Evolutionary conservation across 2,797 vertebrate genomes (phyloP).

Genomic region (Notolabrus celidotus): DNA sequence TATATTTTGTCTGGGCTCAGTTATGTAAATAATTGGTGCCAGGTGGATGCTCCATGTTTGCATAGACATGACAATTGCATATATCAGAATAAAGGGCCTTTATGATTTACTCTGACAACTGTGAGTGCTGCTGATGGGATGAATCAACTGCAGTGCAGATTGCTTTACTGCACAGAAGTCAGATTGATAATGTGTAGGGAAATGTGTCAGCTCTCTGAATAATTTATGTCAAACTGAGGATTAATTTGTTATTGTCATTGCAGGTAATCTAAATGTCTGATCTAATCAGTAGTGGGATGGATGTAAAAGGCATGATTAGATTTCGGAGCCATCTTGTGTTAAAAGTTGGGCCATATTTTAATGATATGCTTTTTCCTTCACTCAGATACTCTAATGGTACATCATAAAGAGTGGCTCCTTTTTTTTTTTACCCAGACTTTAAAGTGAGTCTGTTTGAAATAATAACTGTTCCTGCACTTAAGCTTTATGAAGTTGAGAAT

Average conservation of each 20-base stretch:
- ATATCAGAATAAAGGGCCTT: background rate
- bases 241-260: slow-evolving; percentile 31
- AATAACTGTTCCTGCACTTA: background rate
- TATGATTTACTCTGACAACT: background rate
- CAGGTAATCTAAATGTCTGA: slow-evolving; percentile 13
- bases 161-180: slow-evolving; percentile 13
- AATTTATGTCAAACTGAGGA: slow-evolving; percentile 27
- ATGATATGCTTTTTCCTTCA: too few species aligned
- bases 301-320: background rate
- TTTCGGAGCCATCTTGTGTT: background rate
- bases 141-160: background rate
- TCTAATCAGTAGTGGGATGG: background rate
- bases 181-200: slow-evolving; percentile 15
- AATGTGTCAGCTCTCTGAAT: slow-evolving; percentile 28
- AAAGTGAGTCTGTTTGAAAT: too few species aligned
- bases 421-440: background rate
- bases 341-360: background rate
- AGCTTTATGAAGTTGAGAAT: background rate
- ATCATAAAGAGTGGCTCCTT: background rate
- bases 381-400: background rate
- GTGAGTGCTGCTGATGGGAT: background rate
- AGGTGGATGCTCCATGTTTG: background rate
- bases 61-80: background rate
- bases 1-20: background rate
- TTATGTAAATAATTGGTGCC: background rate